Conservation (phyloP, 2,888 invertebrate species). For the Nebria salina region DNA sequence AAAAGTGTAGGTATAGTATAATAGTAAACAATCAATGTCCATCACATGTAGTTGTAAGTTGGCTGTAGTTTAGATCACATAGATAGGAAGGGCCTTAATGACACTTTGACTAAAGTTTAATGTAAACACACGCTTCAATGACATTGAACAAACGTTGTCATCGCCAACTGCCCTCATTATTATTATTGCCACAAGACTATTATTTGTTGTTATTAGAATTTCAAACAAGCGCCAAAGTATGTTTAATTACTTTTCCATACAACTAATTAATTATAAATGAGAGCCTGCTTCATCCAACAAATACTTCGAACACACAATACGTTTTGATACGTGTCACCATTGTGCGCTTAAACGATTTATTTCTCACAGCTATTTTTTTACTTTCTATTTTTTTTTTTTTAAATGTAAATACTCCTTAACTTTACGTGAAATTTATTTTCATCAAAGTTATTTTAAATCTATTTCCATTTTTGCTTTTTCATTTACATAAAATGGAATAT, state of each 20-base stretch:
- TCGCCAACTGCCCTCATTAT: conserved; percentile 2
- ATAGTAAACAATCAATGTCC: no score
- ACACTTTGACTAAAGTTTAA: conserved; percentile 43
- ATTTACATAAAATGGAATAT: neutral
- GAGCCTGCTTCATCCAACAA: no score
- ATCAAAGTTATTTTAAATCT: neutral
- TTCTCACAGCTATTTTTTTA: no score
- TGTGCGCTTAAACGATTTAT: no score
- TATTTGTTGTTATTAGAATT: conserved; percentile 1
- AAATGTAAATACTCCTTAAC: neutral
- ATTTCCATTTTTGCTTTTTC: neutral
- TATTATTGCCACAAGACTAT: neutral
- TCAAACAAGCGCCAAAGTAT: neutral
- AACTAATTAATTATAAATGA: neutral
- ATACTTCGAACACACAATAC: no score
- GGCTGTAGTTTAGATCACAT: conserved; percentile 22
- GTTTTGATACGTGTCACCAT: no score
- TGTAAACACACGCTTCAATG: conserved; percentile 35
- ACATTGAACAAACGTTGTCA: conserved; percentile 12
- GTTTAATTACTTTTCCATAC: neutral
- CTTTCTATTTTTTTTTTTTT: no score
- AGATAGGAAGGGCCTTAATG: conserved; percentile 29
- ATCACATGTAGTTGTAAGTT: neutral
- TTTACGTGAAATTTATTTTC: neutral
- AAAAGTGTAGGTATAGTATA: neutral